phyloP scores from a whole-genome alignment of 92 coral and sea anemone genomes.

The Parazoanthus darwini region DNA sequence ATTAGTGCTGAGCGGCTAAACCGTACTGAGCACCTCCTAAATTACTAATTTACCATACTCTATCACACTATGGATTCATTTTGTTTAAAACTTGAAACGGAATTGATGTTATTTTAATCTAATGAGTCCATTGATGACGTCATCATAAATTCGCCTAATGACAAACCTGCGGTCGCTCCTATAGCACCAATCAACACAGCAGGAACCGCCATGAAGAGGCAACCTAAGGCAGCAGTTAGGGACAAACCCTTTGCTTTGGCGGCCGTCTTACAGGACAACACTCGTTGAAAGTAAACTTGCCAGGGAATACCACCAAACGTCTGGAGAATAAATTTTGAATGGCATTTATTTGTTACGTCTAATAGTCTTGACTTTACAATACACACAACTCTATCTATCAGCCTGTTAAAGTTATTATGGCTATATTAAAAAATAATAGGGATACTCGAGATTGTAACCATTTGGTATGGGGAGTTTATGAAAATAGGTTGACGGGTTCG shows the following conservation, averaged over 20 bases:
- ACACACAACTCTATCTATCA: not conserved
- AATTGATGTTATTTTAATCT: too few species aligned
- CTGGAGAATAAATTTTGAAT: conserved; percentile 36
- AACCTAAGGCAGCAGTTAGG: conserved; percentile 80
- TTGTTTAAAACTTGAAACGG: too few species aligned
- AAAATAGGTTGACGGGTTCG: not conserved
- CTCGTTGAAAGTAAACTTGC: conserved; percentile 98
- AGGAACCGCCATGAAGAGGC: conserved; percentile 89
- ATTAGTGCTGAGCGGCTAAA: too few species aligned
- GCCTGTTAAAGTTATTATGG: not conserved
- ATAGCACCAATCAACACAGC: conserved; percentile 93
- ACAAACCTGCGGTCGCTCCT: conserved; percentile 85
- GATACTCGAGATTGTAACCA: too few species aligned
- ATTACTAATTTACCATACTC: too few species aligned
- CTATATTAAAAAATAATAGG: too few species aligned
- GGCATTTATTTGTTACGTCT: not conserved
- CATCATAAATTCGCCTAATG: not conserved
- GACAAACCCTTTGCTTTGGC: conserved; percentile 75
- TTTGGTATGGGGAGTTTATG: too few species aligned
- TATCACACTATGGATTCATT: too few species aligned
- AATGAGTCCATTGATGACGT: too few species aligned
- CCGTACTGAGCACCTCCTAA: too few species aligned
- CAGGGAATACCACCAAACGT: conserved; percentile 95
- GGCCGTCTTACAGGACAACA: conserved; percentile 83
- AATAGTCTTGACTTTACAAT: not conserved